Base-by-base conservation (phyloP, 2,888 invertebrate species). In the Ligdia adustata region DNA sequence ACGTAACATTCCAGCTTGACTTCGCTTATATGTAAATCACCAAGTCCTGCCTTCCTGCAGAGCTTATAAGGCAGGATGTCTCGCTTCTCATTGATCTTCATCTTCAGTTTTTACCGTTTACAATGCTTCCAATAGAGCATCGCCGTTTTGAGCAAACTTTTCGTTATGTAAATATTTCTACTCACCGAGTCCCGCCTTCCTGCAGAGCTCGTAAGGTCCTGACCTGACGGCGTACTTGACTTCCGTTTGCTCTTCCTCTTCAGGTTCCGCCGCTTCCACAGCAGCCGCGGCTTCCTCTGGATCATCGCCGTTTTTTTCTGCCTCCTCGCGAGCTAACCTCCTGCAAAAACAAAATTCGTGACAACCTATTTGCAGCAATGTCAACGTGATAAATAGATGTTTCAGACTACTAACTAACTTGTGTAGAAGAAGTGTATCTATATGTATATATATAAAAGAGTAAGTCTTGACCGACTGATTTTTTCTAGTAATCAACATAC, bases 61-160 rank as follows among this genome's bases (percentile, higher is more conserved):
- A 98, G 93, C 24, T 95, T 93, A 73, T 99, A 99, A 0, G 97
- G 95, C 94, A 0, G 98, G 96, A 68, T 97, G 96, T 76, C 98
- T 98, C 13, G 97, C 91, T 1, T 92, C 92, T 3, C 93, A 91
- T 0, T 85, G 79, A 20, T 92, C 92, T 0, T 93, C 92, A 0
- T 91, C 91, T 0, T 92, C 92, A 0, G 91, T 91, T 22, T 91
- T 91, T 0, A 87, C 85, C 0, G 87, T 88, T 27, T 85, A 88
- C 11, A 90, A 90, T 0, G 92, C 92, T 34, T 94, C 93, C 5
- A 92, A 93, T 0, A 91, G 93, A 41, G 93, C 93, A 38, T 94
- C 94, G 1, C 93, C 94, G 58, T 92, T 93, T 72, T 82, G 90
- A 52, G 91, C 91, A 0, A 82, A 89, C 52, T 82, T 92, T 66